phyloP scores from a whole-genome alignment of 1,140 invertebrate genomes.

The Akabosia matsudoensis region DNA sequence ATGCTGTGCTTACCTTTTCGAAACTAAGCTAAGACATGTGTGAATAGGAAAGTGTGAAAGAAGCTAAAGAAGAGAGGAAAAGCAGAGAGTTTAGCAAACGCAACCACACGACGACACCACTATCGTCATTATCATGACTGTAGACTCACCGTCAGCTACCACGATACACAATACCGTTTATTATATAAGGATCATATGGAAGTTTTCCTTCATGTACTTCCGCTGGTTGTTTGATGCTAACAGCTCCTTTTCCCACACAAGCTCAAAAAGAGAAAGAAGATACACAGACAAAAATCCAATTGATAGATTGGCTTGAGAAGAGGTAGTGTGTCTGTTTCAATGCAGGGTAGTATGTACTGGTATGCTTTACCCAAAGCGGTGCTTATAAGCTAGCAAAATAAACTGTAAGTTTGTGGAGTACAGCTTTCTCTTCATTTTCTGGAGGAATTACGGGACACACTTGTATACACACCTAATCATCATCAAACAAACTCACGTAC shows the following conservation, averaged over 20 bases:
- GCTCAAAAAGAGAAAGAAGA: not conserved
- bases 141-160: not conserved
- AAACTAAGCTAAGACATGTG: not conserved
- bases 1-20: not conserved
- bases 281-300: slow-evolving; percentile 10
- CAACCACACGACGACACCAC: not conserved
- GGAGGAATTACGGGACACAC: no score
- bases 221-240: not conserved
- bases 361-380: no score
- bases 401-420: no score
- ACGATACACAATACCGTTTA: not conserved
- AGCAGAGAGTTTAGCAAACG: not conserved
- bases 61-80: no score
- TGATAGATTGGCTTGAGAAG: slow-evolving; percentile 18
- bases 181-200: not conserved
- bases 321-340: no score
- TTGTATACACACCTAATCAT: no score
- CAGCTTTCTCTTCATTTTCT: no score
- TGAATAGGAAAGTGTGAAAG: not conserved
- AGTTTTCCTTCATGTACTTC: not conserved
- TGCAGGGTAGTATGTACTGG: no score
- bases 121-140: not conserved
- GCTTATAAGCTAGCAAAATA: no score
- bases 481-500: no score
- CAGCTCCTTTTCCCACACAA: not conserved